Percentiles rank a stretch among this genome's conserved stretches.
Conservation (phyloP, 2,888 invertebrate species). For the Mimas tiliae region DNA sequence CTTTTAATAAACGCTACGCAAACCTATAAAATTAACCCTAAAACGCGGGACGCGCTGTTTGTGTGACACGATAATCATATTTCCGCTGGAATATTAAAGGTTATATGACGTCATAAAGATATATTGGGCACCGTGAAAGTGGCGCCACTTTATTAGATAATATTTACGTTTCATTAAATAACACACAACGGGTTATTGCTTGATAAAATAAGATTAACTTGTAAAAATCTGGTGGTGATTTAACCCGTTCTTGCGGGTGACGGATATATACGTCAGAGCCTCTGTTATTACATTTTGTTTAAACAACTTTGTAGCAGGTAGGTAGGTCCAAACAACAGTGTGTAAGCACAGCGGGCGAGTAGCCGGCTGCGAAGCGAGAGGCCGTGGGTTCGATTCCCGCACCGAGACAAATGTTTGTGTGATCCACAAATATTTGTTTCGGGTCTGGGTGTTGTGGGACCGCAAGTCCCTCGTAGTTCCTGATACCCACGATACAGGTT, state of each 20-base stretch:
- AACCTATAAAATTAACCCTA: conserved; percentile 63
- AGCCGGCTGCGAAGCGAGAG: too few species aligned
- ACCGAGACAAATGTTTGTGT: too few species aligned
- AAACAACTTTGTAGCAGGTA: too few species aligned
- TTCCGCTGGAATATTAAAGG: conserved; percentile 68
- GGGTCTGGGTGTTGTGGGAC: too few species aligned
- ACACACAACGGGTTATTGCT: conserved; percentile 17
- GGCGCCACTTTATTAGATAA: conserved; percentile 65
- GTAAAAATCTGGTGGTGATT: conserved; percentile 10
- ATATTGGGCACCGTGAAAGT: conserved; percentile 54
- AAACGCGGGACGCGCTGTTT: conserved; percentile 49
- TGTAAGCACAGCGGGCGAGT: too few species aligned
- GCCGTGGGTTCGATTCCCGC: too few species aligned
- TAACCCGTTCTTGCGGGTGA: background rate
- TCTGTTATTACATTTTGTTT: background rate
- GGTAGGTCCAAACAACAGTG: too few species aligned
- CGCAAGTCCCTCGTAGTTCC: too few species aligned
- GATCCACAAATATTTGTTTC: too few species aligned
- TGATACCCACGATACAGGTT: too few species aligned
- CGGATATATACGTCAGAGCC: background rate
- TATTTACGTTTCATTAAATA: conserved; percentile 71
- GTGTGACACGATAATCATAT: conserved; percentile 72
- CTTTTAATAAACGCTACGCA: conserved; percentile 61
- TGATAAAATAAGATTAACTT: conserved; percentile 22
- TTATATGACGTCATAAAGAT: conserved; percentile 72